Conservation (phyloP, 2,797 vertebrate species). For the Propithecus perrieri region DNA sequence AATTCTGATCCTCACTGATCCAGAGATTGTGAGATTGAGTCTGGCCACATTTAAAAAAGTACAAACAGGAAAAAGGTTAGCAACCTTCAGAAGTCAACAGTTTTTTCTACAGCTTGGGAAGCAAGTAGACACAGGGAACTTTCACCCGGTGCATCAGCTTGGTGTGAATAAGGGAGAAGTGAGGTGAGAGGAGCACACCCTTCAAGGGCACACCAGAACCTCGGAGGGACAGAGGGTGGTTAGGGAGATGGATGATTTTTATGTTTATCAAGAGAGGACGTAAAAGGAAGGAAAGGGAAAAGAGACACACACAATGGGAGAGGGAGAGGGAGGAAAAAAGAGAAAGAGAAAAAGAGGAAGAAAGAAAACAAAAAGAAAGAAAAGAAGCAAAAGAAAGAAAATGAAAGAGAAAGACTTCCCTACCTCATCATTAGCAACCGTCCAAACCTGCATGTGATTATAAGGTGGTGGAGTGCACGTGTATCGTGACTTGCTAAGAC, state of each 20-base stretch:
- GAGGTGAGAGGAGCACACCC: rapidly evolving
- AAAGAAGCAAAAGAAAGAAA: neutral
- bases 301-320: neutral
- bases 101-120: neutral
- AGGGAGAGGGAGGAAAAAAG: neutral
- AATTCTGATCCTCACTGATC: neutral
- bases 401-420: neutral
- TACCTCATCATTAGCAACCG: neutral
- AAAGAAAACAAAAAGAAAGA: neutral
- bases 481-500: neutral
- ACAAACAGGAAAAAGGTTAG: neutral
- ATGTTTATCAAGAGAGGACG: neutral
- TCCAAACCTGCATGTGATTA: neutral
- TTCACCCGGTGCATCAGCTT: neutral
- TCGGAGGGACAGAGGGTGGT: neutral
- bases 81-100: neutral
- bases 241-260: neutral
- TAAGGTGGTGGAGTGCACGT: neutral
- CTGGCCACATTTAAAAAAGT: neutral
- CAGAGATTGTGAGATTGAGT: neutral
- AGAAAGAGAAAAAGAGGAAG: neutral
- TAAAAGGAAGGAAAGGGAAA: neutral
- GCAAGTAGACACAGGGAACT: neutral
- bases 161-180: neutral
- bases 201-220: neutral